These are phyloP conservation scores for Noctua comes DNA, from an alignment of 2,888 invertebrate genomes.

Conservation along the genomic window DNA sequence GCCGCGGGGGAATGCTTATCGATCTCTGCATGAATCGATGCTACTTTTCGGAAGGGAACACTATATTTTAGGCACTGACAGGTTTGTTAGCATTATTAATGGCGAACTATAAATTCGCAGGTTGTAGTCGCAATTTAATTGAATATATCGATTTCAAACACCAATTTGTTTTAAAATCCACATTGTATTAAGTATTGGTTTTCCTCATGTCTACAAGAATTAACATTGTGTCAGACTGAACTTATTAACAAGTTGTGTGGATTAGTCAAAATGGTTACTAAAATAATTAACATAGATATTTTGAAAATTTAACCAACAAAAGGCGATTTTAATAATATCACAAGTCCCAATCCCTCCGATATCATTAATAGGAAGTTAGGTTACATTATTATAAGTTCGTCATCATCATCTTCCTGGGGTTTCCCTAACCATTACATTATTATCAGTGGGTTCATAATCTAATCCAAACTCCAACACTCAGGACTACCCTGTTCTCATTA, in stretches of 20 bases:
- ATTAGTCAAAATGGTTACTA: neutral
- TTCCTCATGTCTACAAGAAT: neutral
- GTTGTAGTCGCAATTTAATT: slow-evolving; percentile 21
- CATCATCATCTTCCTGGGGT: too few species aligned
- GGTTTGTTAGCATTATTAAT: slow-evolving; percentile 38
- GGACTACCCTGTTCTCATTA: slow-evolving; percentile 17
- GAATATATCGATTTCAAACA: slow-evolving; percentile 22
- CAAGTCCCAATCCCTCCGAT: too few species aligned
- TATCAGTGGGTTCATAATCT: slow-evolving; percentile 1
- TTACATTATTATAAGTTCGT: too few species aligned
- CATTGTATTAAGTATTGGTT: neutral
- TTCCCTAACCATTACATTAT: too few species aligned
- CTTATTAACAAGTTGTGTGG: neutral
- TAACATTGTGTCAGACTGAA: neutral
- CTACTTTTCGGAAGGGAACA: slow-evolving; percentile 50
- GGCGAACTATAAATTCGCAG: slow-evolving; percentile 28
- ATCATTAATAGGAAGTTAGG: too few species aligned
- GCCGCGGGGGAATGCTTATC: slow-evolving; percentile 48
- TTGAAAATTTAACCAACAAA: too few species aligned
- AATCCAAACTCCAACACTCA: neutral
- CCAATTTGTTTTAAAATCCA: neutral
- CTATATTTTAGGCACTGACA: slow-evolving; percentile 48
- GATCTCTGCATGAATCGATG: slow-evolving; percentile 47
- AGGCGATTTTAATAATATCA: too few species aligned
- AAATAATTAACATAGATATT: too few species aligned